phyloP scores from a whole-genome alignment of 2,888 invertebrate genomes.

The Thereva unica region DNA sequence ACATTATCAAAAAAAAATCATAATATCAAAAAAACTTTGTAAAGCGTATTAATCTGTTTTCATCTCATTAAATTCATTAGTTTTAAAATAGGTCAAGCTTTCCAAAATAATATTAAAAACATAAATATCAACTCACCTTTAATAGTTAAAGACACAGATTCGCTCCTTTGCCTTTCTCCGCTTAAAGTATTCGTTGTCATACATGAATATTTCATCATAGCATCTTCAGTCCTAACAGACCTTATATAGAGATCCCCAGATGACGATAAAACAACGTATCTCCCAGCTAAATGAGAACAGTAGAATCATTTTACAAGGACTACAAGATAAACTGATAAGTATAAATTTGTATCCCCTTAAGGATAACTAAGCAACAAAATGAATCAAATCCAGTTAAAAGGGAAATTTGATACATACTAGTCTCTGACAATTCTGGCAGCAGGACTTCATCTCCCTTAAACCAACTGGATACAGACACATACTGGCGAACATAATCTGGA shows the following conservation, averaged over 20 bases:
- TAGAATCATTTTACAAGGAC: constrained; percentile 26
- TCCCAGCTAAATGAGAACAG: constrained; percentile 60
- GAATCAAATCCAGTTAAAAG: too few species aligned
- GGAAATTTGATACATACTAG: constrained; percentile 59
- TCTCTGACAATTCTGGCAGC: constrained; percentile 67
- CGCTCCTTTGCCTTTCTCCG: constrained; percentile 75
- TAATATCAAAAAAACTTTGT: too few species aligned
- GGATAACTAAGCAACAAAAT: too few species aligned
- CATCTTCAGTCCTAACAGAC: constrained; percentile 72
- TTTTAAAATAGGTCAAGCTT: too few species aligned
- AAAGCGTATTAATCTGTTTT: too few species aligned
- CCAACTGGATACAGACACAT: constrained; percentile 77
- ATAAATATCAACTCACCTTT: constrained; percentile 61
- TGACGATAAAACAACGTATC: constrained; percentile 72
- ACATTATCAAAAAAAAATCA: too few species aligned
- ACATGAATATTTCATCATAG: constrained; percentile 76
- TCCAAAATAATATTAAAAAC: too few species aligned
- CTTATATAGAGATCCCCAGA: constrained; percentile 77
- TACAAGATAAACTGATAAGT: constrained; percentile 14
- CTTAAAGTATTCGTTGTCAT: constrained; percentile 82
- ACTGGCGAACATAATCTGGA: constrained; percentile 68
- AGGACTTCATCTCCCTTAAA: constrained; percentile 75
- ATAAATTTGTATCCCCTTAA: too few species aligned
- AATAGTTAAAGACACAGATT: constrained; percentile 71
- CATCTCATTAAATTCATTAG: too few species aligned